These are phyloP conservation scores for Oconnorella tubifera DNA, from an alignment of 2,888 invertebrate species.

Conservation along the genomic window DNA sequence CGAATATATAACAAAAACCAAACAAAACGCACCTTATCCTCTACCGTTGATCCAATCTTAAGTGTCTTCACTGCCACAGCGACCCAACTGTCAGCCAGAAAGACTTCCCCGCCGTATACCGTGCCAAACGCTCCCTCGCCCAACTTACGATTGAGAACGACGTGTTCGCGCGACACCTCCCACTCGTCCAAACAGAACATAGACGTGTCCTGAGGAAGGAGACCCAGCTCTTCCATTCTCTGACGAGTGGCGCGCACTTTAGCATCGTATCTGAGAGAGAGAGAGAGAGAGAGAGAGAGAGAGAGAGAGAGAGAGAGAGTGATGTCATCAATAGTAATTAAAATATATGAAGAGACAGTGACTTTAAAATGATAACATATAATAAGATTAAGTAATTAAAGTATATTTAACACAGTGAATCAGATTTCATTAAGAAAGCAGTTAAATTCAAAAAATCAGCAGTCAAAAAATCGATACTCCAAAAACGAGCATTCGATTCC, in stretches of 20 bases:
- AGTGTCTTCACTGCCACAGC: constrained; percentile 70
- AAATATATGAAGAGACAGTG: no score
- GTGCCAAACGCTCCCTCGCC: constrained; percentile 84
- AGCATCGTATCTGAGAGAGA: constrained; percentile 62
- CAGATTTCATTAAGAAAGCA: no score
- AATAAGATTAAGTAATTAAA: no score
- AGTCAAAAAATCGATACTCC: no score
- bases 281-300: no score
- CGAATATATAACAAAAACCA: not conserved
- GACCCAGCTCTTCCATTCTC: constrained; percentile 70
- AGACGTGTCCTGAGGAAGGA: constrained; percentile 59
- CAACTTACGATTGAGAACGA: constrained; percentile 63
- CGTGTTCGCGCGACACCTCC: constrained; percentile 78
- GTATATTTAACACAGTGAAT: no score
- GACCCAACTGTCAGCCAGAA: constrained; percentile 69
- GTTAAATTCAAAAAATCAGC: no score
- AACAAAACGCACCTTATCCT: constrained; percentile 65
- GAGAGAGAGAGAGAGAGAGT: no score
- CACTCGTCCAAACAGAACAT: constrained; percentile 70
- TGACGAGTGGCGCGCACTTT: constrained; percentile 65
- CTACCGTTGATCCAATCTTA: constrained; percentile 75
- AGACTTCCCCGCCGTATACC: constrained; percentile 85
- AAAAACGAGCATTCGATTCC: no score
- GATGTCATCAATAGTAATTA: no score
- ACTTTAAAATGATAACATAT: no score